Evolutionary conservation across 2,888 invertebrate genomes (phyloP), one percentile per base, ranked within the genome.

Genomic region (Podabrus alpinus): DNA sequence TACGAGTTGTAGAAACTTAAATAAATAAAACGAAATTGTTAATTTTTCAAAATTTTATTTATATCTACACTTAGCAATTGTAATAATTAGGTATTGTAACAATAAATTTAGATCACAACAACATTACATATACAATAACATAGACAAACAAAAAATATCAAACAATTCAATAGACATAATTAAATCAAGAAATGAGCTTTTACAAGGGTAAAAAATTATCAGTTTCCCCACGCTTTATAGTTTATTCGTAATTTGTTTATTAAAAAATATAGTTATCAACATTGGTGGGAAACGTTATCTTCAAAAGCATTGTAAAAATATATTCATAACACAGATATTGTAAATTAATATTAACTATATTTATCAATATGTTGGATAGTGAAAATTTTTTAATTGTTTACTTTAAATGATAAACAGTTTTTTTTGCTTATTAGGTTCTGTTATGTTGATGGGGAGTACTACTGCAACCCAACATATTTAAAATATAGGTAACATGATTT

Each of bases 271-370:
- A 73, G 59, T 71, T 64, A 71, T 68, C 24, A 25, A 62, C 71
- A 71, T 69, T 67, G 66, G 71, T 74, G 70, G 61, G 74, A 71
- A 71, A 45, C 69, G 24, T 75, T 66, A 72, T 66, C 72, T 75
- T 68, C 72, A 72, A 72, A 75, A 75, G 69, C 70, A 75, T 61
- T 75, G 75, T 69, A 75, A 75, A 75, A 75, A 75, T 75, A 71
- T 68, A 75, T 75, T 75, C 72, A 75, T 75, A 75, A 75, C 75
- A 72, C 69, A 69, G 72, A 71, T 75, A 69, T 69, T 66, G 64
- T 72, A 69, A 61, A n/a, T n/a, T n/a, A n/a, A 66, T 62, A 75
- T 45, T 45, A 45, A 72, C 74, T 72, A 69, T 74, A 71, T 68
- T 71, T 61, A 62, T 45, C 24, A 17, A 68, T 62, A 66, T 71